phyloP scores from a whole-genome alignment of 2,888 invertebrate species.

The Tortricodes alternella region DNA sequence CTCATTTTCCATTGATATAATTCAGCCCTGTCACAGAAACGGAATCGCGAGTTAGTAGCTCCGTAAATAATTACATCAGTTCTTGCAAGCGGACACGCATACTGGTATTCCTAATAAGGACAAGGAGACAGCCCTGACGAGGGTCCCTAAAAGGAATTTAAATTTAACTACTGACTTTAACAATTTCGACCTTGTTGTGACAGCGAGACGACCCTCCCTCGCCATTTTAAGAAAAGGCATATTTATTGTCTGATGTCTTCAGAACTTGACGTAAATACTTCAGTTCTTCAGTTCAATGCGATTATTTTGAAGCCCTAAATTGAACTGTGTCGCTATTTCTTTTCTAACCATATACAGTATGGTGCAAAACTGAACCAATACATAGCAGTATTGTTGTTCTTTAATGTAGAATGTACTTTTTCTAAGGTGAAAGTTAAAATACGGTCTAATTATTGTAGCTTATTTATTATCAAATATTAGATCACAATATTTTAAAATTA shows the following conservation, averaged over 20 bases:
- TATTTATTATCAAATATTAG: too few species aligned
- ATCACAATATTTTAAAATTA: too few species aligned
- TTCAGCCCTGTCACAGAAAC: slow-evolving; percentile 13
- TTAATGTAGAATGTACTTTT: too few species aligned
- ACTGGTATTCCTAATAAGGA: slow-evolving; percentile 38
- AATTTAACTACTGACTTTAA: slow-evolving; percentile 47
- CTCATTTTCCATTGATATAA: slow-evolving; percentile 18
- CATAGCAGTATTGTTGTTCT: too few species aligned
- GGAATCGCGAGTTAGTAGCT: slow-evolving; percentile 40
- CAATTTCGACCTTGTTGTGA: slow-evolving; percentile 39
- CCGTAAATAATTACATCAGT: slow-evolving; percentile 49
- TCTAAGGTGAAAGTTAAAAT: too few species aligned
- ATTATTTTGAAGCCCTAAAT: too few species aligned
- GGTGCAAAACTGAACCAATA: too few species aligned
- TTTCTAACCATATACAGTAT: too few species aligned
- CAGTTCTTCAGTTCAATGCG: too few species aligned
- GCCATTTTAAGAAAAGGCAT: background rate
- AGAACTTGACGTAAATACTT: background rate
- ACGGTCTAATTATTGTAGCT: too few species aligned
- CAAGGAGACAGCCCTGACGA: slow-evolving; percentile 51
- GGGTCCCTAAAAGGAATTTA: slow-evolving; percentile 50
- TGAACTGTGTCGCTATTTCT: too few species aligned
- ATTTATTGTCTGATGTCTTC: background rate
- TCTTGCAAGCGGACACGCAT: slow-evolving; percentile 40
- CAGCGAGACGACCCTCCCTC: slow-evolving; percentile 21